A percentile compares a stretch with the other conserved stretches of the same genome.
These are phyloP conservation scores for Dasypus novemcinctus DNA, from an alignment of 2,113 vertebrate species.

Conservation along the genomic window DNA sequence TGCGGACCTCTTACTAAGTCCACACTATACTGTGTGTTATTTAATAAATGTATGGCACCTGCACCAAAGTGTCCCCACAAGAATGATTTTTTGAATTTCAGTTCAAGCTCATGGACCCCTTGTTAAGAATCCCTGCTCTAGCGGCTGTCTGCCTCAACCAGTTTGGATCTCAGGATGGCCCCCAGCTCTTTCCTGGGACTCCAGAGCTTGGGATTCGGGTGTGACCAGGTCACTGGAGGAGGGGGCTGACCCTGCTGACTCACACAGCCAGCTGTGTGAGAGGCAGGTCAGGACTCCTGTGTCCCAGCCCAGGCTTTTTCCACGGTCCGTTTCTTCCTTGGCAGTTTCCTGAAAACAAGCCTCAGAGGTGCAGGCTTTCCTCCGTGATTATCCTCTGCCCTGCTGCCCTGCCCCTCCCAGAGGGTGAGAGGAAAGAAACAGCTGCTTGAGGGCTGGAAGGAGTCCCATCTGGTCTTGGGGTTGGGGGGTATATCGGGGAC, in stretches of 20 bases:
- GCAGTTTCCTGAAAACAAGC: conserved; percentile 72
- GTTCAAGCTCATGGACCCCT: no score
- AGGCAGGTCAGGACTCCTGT: neutral
- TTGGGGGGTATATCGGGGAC: neutral
- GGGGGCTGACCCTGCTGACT: neutral
- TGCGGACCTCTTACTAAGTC: no score
- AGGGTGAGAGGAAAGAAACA: conserved; percentile 59
- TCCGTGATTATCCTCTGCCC: neutral
- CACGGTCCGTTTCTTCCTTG: neutral
- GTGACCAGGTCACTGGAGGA: neutral
- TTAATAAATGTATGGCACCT: no score
- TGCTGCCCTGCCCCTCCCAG: neutral
- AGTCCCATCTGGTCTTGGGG: neutral
- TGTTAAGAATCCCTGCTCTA: no score
- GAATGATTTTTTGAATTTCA: no score
- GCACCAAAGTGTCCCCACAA: no score
- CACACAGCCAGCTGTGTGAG: neutral
- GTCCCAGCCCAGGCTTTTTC: neutral
- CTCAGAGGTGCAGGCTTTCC: conserved; percentile 18
- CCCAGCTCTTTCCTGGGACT: neutral
- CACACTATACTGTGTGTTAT: no score
- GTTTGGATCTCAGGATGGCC: neutral
- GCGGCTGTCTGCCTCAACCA: neutral
- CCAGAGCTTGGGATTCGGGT: neutral
- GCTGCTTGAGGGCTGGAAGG: conserved; percentile 37